Evolutionary conservation across 2,797 vertebrate species (phyloP).

Genomic region (Phrynocephalus guinanensis): DNA sequence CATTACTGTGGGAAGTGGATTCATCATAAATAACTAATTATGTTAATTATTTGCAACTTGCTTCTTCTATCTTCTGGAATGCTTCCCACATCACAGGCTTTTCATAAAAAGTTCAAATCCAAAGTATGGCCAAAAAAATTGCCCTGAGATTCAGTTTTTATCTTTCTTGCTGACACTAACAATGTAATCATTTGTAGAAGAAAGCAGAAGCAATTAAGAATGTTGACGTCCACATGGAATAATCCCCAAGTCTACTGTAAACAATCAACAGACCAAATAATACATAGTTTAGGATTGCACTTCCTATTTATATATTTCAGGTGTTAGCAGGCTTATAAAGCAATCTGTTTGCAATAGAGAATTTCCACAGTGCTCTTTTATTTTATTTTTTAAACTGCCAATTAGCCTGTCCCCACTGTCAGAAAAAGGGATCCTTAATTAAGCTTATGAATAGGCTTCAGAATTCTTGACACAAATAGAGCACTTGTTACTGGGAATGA

Average conservation of each 20-base stretch:
- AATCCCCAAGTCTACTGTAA: conserved; percentile 15
- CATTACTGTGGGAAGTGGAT: background rate
- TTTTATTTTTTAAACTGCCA: conserved; percentile 57
- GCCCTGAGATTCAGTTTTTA: background rate
- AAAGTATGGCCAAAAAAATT: background rate
- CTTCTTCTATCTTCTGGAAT: background rate
- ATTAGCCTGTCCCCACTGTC: conserved; percentile 54
- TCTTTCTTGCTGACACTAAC: background rate
- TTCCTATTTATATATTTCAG: conserved; percentile 61
- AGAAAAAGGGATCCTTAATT: conserved; percentile 69
- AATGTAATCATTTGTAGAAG: background rate
- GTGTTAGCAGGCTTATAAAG: conserved; percentile 57
- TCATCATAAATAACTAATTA: background rate
- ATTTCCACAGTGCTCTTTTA: conserved; percentile 59
- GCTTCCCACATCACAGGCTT: background rate
- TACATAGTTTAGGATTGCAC: conserved; percentile 39
- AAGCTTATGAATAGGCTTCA: conserved; percentile 66
- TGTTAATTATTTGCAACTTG: background rate
- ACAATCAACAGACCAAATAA: conserved; percentile 45
- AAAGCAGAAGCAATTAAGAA: conserved; percentile 13
- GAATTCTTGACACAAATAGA: conserved; percentile 69
- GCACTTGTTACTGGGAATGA: conserved; percentile 27
- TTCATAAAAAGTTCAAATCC: background rate
- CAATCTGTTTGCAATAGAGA: conserved; percentile 40
- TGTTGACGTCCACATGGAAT: background rate